Evolutionary conservation across 2,797 vertebrate species (phyloP), one percentile per base, ranked within the genome.

Genomic region (Sebastes aleutianus): DNA sequence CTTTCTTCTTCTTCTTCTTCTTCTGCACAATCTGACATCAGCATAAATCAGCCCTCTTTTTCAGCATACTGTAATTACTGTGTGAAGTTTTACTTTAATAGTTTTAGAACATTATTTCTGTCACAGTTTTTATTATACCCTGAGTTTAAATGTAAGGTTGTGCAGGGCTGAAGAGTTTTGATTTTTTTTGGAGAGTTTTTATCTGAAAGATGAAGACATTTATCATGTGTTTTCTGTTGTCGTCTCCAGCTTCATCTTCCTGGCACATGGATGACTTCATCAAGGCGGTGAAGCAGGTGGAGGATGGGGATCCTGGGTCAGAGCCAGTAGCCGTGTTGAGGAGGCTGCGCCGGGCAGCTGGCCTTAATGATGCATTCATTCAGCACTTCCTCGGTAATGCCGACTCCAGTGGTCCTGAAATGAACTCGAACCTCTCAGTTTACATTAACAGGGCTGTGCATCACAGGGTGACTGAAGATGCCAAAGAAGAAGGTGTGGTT

Each of bases 401-500:
- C 1, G 1, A 22, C 58, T 47, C 82, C 26, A 31, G 20, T 0
- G 66, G 24, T 20, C 65, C 86, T 12, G 56, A 72, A 5, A 16
- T 90, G 62, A 79, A 82, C 1, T 16, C 89, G 4, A 16, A 22
- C 32, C 91, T 96, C 31, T 79, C 39, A 34, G 36, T 3, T 20
- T 94, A 95, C 78, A 24, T 95, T 5, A 59, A 16, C 2, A 72
- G 67, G 4, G 85, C 94, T 3, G 31, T 95, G 50, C 79, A 4
- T 1, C 95, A 95, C 20, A 27, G 59, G 0, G 87, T 95, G 2
- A 74, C 34, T 0, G 79, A 69, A 1, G 69, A 70, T 0, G 79
- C 29, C 11, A 92, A 87, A 62, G 97, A 97, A 68, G 80, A 81
- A 0, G 96, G 97, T 0, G 96, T 96, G 6, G 94, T 98, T 26